Evolutionary conservation across 2,888 invertebrate genomes (phyloP), one percentile per base, ranked within the genome.

Genomic region (Lepas anatifera): DNA sequence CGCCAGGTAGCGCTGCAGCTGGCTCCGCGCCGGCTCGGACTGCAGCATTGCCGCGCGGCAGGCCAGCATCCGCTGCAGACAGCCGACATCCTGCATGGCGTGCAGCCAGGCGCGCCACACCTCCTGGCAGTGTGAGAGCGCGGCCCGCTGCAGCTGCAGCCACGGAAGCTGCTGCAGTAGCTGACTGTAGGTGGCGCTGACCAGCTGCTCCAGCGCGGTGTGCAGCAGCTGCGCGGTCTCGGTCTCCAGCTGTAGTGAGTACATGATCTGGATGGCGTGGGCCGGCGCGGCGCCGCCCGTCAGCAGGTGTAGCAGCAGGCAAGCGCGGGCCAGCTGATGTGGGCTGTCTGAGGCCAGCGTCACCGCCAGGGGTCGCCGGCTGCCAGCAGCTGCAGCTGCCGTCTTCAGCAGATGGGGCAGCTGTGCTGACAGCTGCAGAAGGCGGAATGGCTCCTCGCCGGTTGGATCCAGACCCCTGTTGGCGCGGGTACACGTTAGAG

Each of bases 61-160:
- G 27, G 69, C 70, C 67, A 71, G 68, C 39, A 72, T 48, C 39
- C 70, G 68, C 13, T 70, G 68, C 58, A 72, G 41, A 22, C 71
- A 71, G 13, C 67, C 43, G 1, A 70, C 70, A 67, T 72, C 72
- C 46, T 72, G 70, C 50, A 71, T 71, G 39, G 70, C 68, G 41
- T 71, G 70, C 71, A 72, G 71, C 72, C 72, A 72, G n/a, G 70
- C 71, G 41, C 50, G 50, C 72, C 72, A 72, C 41, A 71, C 72
- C 22, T 70, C 66, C 37, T 71, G 72, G 3, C 69, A 68, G 50
- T 71, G 69, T 13, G 58, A 52, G 63, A 70, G 71, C 22, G 68
- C 68, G 16, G 32, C 63, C 6, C 68, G 69, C 13, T 70, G 69
- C 41, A 72, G 27, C 35, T 29, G 43, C 16, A 72, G 63, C 72